Evolutionary conservation across 2,888 invertebrate species (phyloP), one percentile per base, ranked within the genome.

Genomic region (Listrodromus nycthemerus): DNA sequence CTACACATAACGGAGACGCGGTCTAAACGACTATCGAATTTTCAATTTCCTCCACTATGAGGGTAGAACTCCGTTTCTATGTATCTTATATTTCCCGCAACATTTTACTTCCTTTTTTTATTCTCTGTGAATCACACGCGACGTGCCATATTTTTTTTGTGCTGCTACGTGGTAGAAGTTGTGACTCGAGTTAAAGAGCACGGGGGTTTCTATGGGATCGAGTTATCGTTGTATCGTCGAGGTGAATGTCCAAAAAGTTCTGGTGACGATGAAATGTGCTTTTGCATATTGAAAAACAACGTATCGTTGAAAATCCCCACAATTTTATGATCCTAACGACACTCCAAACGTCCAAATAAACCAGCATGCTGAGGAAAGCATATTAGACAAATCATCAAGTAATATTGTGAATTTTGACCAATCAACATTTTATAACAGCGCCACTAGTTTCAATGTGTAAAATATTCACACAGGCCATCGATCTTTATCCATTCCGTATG

Each of bases 11-110:
- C 55, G 73, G 58, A 19, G 27, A 16, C 55, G 37, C 24, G 41
- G n/a, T 70, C 66, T 77, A 30, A 52, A 52, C 78, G 30, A 50
- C 27, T 58, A 66, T 58, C 37, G 82, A 73, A 73, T 48, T 58
- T 58, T 71, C 65, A 21, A 41, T 65, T 24, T 7, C 33, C 45
- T 67, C 69, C 41, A 75, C 33, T 24, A 16, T 55, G 37, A 27
- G 30, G 21, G 6, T 24, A 5, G 16, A 63, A n/a, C 13, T 50
- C 30, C 13, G 13, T 21, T 21, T 21, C 16, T 8, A 52, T 65
- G 30, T 66, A 48, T 74, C 48, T 74, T 45, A 19, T n/a, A 19
- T 16, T 50, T 69, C 45, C 4, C 45, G 45, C 67, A 24, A 67
- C 19, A 3, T 19, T 21, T 52, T 52, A 6, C 8, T 24, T 21